Base-by-base conservation (phyloP, 2,797 vertebrate species). In the Nyctalus aviator region DNA sequence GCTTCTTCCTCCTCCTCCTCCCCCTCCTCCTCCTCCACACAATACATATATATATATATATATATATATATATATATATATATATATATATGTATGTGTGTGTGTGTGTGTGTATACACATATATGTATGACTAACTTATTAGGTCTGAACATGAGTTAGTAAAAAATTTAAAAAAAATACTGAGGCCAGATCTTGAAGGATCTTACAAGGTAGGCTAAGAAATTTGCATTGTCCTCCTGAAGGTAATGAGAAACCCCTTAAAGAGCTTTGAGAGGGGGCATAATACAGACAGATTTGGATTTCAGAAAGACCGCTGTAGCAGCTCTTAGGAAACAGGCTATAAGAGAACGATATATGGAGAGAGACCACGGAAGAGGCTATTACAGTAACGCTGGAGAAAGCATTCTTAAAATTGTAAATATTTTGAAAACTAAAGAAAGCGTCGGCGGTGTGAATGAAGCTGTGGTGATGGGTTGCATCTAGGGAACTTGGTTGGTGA, bases 151-250 rank as follows among this genome's bases (percentile, higher is more conserved):
- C 12, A 44, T 11, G 17, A 75, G 18, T 62, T 1, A 44, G 2
- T 78, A 30, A 85, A 37, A 48, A 10, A 48, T 48, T 48, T 3
- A 48, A 64, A 48, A 66, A 66, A 79, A 92, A 62, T 55, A 37
- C 13, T 37, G 25, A 89, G 21, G 25, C 23, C 55, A 41, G 6
- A 27, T 48, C n/a, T 84, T 44, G 44, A 44, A 44, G 37, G 20
- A 94, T 62, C 72, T 9, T 57, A 55, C 10, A 76, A 55, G 17
- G 32, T 32, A 25, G 37, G n/a, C 46, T 62, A 75, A 92, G 35
- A 46, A 86, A 94, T 75, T 90, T 84, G 44, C 86, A 86, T n/a
- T 83, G 41, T 68, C 3, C 10, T n/a, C 76, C 50, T 48, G n/a
- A 77, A 83, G 8, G n/a, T 76, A 68, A 64, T 59, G 75, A 77